Base-by-base conservation (phyloP, 2,888 invertebrate genomes). In the Biston betularia region DNA sequence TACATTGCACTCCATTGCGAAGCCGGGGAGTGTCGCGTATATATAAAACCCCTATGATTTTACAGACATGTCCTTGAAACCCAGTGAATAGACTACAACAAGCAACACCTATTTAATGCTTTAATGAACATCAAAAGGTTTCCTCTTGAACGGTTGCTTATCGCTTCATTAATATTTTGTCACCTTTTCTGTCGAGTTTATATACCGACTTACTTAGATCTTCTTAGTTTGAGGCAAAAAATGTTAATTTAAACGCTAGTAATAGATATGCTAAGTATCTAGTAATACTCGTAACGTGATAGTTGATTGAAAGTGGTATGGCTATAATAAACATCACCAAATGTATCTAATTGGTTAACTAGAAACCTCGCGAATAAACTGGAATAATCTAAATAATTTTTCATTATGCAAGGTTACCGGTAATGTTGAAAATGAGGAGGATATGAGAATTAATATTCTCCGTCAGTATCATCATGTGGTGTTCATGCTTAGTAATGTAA, bases 61-160 rank as follows among this genome's bases (percentile, higher is more conserved):
- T 73, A 56, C 60, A 65, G 24, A 63, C 35, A 70, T 75, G 85
- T 74, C 88, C 89, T 79, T 91, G 89, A 88, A 89, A 88, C 76
- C 70, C 82, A 80, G 65, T 83, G 82, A 79, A 75, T 85, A 77
- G 76, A 75, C n/a, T n/a, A n/a, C 82, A 81, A 82, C 78, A 79
- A 70, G 77, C 77, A 79, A 70, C 40, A 53, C 53, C 75, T 78
- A 85, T 86, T 88, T 83, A 79, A 86, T 79, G 87, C 79, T 77
- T 81, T 83, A 78, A 74, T 84, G 79, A 80, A 87, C 89, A 80
- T 84, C 86, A 88, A 89, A 89, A 83, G 80, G 86, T 85, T 90
- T 87, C 86, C 89, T 86, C 84, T 86, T 82, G 82, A 86, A 84
- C 81, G 75, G 76, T 64, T 54, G 5, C 40, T 52, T 83, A 86